Percentiles rank a stretch among this genome's conserved stretches.
Conservation (phyloP, 2,113 vertebrate genomes). For the Labeo rohita region DNA sequence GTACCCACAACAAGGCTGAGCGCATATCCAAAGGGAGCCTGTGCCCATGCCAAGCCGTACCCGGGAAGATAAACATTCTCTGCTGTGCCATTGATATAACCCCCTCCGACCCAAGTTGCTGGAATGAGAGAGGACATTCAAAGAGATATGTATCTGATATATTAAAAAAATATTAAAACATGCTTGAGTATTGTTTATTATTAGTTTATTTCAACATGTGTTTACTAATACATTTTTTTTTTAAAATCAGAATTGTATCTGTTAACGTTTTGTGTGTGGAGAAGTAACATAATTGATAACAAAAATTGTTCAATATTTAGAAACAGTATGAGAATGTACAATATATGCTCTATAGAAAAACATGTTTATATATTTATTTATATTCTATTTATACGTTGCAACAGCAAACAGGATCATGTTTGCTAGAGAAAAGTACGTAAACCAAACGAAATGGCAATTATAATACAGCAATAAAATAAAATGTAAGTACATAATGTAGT, state of each 20-base stretch:
- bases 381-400: no score
- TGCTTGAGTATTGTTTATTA: no score
- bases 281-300: background rate
- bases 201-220: no score
- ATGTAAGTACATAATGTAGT: background rate
- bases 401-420: no score
- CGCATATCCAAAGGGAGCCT: conserved; percentile 96
- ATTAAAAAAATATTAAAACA: no score
- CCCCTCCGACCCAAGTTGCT: conserved; percentile 99
- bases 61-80: conserved; percentile 94
- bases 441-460: no score
- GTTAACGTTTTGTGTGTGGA: background rate
- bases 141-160: no score
- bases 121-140: conserved; percentile 55
- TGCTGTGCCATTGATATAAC: conserved; percentile 98
- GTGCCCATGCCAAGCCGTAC: conserved; percentile 93
- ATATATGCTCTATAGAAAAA: background rate
- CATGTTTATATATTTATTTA: background rate
- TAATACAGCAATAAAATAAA: background rate
- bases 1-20: conserved; percentile 93
- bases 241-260: no score
- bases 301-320: background rate
- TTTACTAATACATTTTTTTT: no score
- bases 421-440: no score
- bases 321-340: background rate